A percentile compares a stretch with the other conserved stretches of the same genome.
Evolutionary conservation across 2,888 invertebrate species (phyloP).

Genomic region (Elysia crispata): DNA sequence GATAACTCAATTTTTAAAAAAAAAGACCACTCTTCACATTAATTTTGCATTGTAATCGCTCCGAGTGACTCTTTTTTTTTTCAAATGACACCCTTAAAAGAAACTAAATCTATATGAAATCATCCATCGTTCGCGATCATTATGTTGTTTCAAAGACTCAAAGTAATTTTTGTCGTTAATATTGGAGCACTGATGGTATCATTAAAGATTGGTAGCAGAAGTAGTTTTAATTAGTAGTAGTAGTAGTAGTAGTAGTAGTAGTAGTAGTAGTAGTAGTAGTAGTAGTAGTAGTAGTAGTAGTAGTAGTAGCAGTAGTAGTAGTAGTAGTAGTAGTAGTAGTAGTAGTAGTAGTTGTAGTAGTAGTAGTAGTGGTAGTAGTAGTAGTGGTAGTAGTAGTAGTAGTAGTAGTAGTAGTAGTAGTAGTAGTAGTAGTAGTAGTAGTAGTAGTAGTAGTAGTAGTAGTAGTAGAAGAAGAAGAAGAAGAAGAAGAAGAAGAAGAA

Average conservation of each 20-base stretch:
- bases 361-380: slow-evolving; percentile 19
- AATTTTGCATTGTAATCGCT: too few relatives aligned
- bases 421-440: slow-evolving; percentile 18
- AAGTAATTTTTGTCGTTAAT: too few relatives aligned
- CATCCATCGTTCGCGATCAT: too few relatives aligned
- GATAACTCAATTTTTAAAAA: too few relatives aligned
- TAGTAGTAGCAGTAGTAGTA: neutral
- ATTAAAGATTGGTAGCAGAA: too few relatives aligned
- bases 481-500: neutral
- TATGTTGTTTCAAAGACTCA: too few relatives aligned
- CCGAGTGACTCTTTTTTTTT: too few relatives aligned
- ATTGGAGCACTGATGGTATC: too few relatives aligned
- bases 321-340: slow-evolving; percentile 18
- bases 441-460: slow-evolving; percentile 33
- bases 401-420: slow-evolving; percentile 22
- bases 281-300: slow-evolving; percentile 37
- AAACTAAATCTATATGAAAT: too few relatives aligned
- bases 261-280: slow-evolving; percentile 39
- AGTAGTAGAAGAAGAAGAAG: neutral
- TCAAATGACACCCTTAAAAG: too few relatives aligned
- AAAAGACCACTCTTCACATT: too few relatives aligned
- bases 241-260: slow-evolving; percentile 30
- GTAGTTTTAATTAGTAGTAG: too few relatives aligned
- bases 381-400: slow-evolving; percentile 24
- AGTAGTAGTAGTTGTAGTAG: slow-evolving; percentile 29